Evolutionary conservation across 1,140 invertebrate genomes (phyloP), one percentile per base, ranked within the genome.

Genomic region (Conopomorpha cramerella): DNA sequence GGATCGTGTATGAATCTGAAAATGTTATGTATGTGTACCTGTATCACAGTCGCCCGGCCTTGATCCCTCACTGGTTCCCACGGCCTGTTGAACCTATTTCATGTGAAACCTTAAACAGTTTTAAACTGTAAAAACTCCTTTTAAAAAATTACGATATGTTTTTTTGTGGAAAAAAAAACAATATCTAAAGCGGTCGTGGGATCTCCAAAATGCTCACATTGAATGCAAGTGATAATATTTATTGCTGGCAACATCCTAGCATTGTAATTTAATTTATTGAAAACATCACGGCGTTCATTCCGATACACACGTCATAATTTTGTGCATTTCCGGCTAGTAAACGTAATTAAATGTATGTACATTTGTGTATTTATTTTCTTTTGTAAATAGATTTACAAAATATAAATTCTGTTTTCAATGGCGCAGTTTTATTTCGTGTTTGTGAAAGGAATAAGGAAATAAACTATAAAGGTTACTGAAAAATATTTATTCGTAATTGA

Each of bases 1-100:
- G 54, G 57, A 65, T 61, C 61, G 58, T 58, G 58, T 63, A 55
- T 61, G 58, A 71, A 62, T 71, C 66, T 71, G 45, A 52, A n/a
- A n/a, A n/a, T n/a, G n/a, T n/a, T 52, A 42, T 51, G 49, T 60
- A 51, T 41, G 37, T 33, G 38, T 38, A 44, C 49, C 45, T 27
- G 34, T 12, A 16, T n/a, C n/a, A n/a, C n/a, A n/a, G n/a, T n/a
- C n/a, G n/a, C n/a, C n/a, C n/a, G n/a, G n/a, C n/a, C n/a, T n/a
- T n/a, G n/a, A n/a, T n/a, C n/a, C n/a, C n/a, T n/a, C n/a, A n/a
- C n/a, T n/a, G n/a, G n/a, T n/a, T n/a, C n/a, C n/a, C n/a, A n/a
- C n/a, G n/a, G n/a, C n/a, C n/a, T n/a, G n/a, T n/a, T n/a, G n/a
- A n/a, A n/a, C n/a, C n/a, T n/a, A n/a, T n/a, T n/a, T n/a, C n/a